Evolutionary conservation across 2,797 vertebrate genomes (phyloP), one percentile per base, ranked within the genome.

Genomic region (Microctenopoma steveboyesi): DNA sequence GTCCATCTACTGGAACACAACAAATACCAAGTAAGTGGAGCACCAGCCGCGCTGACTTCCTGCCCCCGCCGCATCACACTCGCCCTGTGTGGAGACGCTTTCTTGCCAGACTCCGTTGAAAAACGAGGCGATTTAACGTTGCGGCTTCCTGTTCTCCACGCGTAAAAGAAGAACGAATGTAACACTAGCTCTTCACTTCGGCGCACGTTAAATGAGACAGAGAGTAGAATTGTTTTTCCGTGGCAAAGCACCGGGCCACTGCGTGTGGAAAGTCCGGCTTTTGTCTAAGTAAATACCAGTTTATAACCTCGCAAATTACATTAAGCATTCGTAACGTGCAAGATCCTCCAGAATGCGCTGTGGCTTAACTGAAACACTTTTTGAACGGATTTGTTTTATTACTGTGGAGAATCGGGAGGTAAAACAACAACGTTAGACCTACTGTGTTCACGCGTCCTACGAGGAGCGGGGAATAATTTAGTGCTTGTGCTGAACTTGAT

Each of bases 1-100:
- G 80, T 97, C 97, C 86, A 98, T 99, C 87, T 99, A 98, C 89
- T 99, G 98, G 98, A 99, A 99, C 95, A 98, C 97, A 75, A 98
- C 97, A 79, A 99, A 99, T 90, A 95, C 95, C 94, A 98, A 97
- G 98, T 99, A 95, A 97, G 96, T 91, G 68, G 22, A 46, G 37
- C 61, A 57, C 73, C 43, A 47, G 60, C 66, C 48, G 71, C 47
- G 61, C 70, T 27, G 22, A 40, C 48, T 22, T 42, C 11, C 33
- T n/a, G n/a, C 50, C 55, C 51, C 64, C n/a, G 28, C 7, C 11
- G 37, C 0, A 46, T 57, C 30, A 39, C 27, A 37, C 64, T 37
- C 58, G 35, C 62, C 54, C 64, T 49, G 68, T 42, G 53, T 8
- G 62, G 57, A 40, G 15, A 40, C 53, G 45, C 2, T n/a, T 56